phyloP scores from a whole-genome alignment of 2,113 vertebrate species.

The Myxocyprinus asiaticus region DNA sequence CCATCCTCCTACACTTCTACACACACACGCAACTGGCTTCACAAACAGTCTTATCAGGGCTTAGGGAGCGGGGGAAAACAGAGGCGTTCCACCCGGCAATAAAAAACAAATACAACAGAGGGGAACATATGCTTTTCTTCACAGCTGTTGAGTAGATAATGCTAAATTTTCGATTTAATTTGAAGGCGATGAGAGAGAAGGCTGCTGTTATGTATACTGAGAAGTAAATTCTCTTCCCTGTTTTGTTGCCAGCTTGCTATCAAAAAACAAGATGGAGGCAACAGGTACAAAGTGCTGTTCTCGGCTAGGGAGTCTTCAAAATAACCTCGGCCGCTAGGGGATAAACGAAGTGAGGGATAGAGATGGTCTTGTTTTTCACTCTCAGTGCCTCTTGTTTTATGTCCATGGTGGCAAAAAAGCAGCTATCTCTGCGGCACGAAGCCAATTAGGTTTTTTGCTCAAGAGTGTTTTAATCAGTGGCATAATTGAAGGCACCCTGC shows the following conservation, averaged over 20 bases:
- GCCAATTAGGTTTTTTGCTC: constrained; percentile 65
- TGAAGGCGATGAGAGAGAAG: constrained; percentile 43
- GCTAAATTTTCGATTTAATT: constrained; percentile 49
- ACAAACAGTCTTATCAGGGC: constrained; percentile 46
- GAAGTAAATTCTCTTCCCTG: constrained; percentile 31
- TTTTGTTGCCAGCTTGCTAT: constrained; percentile 39
- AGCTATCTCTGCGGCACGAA: constrained; percentile 48
- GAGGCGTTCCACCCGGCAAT: constrained; percentile 14
- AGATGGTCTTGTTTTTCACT: constrained; percentile 34
- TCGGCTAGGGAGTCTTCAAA: constrained; percentile 43
- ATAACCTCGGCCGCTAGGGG: constrained; percentile 40
- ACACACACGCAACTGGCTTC: constrained; percentile 34
- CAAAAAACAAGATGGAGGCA: constrained; percentile 52
- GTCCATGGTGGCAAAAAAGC: constrained; percentile 36
- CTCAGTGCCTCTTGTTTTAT: constrained; percentile 47
- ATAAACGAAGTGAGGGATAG: constrained; percentile 39
- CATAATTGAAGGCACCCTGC: constrained; percentile 81
- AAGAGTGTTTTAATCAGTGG: constrained; percentile 79
- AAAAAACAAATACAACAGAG: constrained; percentile 42
- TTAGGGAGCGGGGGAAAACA: constrained; percentile 27
- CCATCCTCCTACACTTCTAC: constrained; percentile 32
- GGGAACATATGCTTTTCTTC: constrained; percentile 29
- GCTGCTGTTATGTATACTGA: constrained; percentile 35
- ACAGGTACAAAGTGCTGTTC: constrained; percentile 51
- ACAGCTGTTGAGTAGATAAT: constrained; percentile 54